A percentile compares a stretch with the other conserved stretches of the same genome.
Evolutionary conservation across 2,888 invertebrate genomes (phyloP).

Genomic region (Stenurella melanura): DNA sequence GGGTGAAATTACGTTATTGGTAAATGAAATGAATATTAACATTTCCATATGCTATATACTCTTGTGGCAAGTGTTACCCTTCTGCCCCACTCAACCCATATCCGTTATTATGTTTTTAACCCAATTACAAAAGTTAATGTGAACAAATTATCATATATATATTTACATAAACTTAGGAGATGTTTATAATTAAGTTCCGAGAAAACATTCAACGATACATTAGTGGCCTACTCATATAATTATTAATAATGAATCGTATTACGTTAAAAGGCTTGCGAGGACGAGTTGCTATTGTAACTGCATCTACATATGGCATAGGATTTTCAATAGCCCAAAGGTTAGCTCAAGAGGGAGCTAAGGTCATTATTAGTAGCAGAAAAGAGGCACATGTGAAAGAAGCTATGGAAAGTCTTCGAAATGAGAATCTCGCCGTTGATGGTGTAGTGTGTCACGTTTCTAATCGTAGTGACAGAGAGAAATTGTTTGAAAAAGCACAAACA

Average conservation of each 20-base stretch:
- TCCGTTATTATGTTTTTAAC: too few relatives aligned
- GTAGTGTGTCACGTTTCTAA: conserved; percentile 94
- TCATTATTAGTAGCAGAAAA: conserved; percentile 94
- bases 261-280: conserved; percentile 70
- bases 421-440: conserved; percentile 77
- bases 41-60: too few relatives aligned
- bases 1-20: too few relatives aligned
- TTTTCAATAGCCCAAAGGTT: conserved; percentile 91
- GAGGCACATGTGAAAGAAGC: conserved; percentile 89
- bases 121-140: too few relatives aligned
- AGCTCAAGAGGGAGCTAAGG: conserved; percentile 92
- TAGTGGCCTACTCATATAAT: background rate
- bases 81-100: too few relatives aligned
- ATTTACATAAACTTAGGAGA: too few relatives aligned
- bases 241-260: background rate
- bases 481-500: conserved; percentile 79
- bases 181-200: background rate
- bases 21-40: too few relatives aligned
- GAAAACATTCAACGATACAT: background rate
- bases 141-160: too few relatives aligned
- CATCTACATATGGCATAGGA: conserved; percentile 93
- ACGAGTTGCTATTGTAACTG: conserved; percentile 92
- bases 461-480: conserved; percentile 83
- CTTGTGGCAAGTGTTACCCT: too few relatives aligned
- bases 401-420: conserved; percentile 79